Evolutionary conservation across 2,797 vertebrate genomes (phyloP).

Genomic region (Toxotes lorentzi): DNA sequence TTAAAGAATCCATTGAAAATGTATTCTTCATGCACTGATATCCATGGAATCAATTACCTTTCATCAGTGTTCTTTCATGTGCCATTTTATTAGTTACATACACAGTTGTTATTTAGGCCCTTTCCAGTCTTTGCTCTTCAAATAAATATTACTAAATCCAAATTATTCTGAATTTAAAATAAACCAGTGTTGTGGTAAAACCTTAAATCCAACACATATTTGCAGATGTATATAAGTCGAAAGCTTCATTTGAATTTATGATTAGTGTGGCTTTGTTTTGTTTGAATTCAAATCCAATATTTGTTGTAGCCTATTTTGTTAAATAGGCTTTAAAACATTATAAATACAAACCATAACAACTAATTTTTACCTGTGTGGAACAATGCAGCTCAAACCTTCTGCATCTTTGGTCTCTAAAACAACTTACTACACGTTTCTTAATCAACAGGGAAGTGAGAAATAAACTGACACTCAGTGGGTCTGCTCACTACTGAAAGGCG

Average conservation of each 20-base stretch:
- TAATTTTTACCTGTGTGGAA: not conserved
- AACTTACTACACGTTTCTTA: constrained; percentile 7
- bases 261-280: not conserved
- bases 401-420: not conserved
- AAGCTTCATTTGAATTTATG: not conserved
- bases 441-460: constrained; percentile 40
- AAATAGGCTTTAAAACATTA: not conserved
- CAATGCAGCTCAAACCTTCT: not conserved
- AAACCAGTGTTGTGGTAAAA: not conserved
- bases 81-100: not conserved
- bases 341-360: not conserved
- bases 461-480: constrained; percentile 23
- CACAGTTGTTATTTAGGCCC: not conserved
- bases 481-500: not conserved
- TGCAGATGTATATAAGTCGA: not conserved
- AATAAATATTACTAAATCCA: not conserved
- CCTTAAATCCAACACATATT: not conserved
- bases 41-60: not conserved
- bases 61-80: not conserved
- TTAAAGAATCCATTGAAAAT: not conserved
- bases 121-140: not conserved
- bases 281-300: not conserved
- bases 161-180: not conserved
- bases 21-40: not conserved
- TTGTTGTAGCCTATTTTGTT: not conserved